Percentiles rank a stretch among this genome's conserved stretches.
Conservation (phyloP, 1,140 invertebrate genomes). For the Eciton burchellii region DNA sequence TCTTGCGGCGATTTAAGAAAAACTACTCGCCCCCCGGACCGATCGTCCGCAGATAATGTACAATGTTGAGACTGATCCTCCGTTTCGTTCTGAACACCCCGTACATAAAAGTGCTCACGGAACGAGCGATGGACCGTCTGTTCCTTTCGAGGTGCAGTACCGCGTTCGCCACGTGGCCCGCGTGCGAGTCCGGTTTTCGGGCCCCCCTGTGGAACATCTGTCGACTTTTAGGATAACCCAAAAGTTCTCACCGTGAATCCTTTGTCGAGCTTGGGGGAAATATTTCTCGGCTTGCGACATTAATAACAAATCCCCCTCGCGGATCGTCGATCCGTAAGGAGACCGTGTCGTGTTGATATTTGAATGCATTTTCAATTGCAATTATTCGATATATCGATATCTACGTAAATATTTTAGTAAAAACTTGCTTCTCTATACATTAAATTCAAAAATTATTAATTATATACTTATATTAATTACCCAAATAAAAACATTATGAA, state of each 20-base stretch:
- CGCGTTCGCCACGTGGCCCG: slow-evolving; percentile 26
- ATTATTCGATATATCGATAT: too few relatives aligned
- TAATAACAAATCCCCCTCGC: not conserved
- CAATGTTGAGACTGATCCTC: not conserved
- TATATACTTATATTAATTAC: too few relatives aligned
- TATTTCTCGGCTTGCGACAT: not conserved
- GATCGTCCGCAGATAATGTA: too few relatives aligned
- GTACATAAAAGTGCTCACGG: not conserved
- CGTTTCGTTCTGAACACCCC: not conserved
- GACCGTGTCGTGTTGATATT: not conserved
- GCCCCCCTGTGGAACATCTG: slow-evolving; percentile 46
- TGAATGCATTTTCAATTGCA: too few relatives aligned
- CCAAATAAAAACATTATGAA: too few relatives aligned
- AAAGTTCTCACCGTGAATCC: slow-evolving; percentile 21
- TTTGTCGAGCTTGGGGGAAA: slow-evolving; percentile 21
- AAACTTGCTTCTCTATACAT: too few relatives aligned
- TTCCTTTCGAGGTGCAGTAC: slow-evolving; percentile 1
- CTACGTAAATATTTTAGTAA: too few relatives aligned
- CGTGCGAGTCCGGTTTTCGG: slow-evolving; percentile 27
- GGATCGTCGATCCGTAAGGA: not conserved
- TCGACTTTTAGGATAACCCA: slow-evolving; percentile 30
- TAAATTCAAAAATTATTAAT: too few relatives aligned
- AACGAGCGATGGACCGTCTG: slow-evolving; percentile 18
- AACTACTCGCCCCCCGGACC: too few relatives aligned
- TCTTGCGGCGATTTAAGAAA: too few relatives aligned